phyloP scores from a whole-genome alignment of 2,797 vertebrate genomes.

The Carapus acus region DNA sequence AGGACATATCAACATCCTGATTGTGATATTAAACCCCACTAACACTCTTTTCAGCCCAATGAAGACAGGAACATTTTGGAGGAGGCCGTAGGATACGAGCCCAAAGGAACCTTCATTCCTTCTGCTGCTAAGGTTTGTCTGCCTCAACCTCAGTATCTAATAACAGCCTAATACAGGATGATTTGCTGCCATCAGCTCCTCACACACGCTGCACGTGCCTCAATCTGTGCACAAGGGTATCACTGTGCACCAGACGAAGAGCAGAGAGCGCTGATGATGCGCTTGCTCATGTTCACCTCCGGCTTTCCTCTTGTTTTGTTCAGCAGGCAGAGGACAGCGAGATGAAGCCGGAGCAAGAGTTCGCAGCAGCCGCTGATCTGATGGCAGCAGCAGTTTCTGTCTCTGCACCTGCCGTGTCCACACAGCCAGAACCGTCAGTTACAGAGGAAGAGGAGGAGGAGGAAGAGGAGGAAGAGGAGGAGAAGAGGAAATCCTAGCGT shows the following conservation, averaged over 20 bases:
- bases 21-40: conserved; percentile 9
- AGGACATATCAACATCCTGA: no score
- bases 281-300: not conserved
- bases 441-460: conserved; percentile 26
- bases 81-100: conserved; percentile 85
- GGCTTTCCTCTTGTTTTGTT: conserved; percentile 5
- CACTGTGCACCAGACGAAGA: not conserved
- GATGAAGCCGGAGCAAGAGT: conserved; percentile 27
- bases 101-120: conserved; percentile 61
- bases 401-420: conserved; percentile 18
- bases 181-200: not conserved
- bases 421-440: conserved; percentile 44
- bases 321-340: conserved; percentile 45
- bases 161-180: not conserved
- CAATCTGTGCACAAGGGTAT: not conserved
- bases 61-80: conserved; percentile 95
- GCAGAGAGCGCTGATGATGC: not conserved
- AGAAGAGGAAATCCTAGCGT: conserved; percentile 29
- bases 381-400: conserved; percentile 24
- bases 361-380: conserved; percentile 22
- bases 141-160: not conserved
- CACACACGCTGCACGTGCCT: not conserved
- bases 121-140: conserved; percentile 45
- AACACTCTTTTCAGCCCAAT: conserved; percentile 77
- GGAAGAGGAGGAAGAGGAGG: conserved; percentile 17